Evolutionary conservation across 2,113 vertebrate species (phyloP), one percentile per base, ranked within the genome.

Genomic region (Cynopterus brachyotis): DNA sequence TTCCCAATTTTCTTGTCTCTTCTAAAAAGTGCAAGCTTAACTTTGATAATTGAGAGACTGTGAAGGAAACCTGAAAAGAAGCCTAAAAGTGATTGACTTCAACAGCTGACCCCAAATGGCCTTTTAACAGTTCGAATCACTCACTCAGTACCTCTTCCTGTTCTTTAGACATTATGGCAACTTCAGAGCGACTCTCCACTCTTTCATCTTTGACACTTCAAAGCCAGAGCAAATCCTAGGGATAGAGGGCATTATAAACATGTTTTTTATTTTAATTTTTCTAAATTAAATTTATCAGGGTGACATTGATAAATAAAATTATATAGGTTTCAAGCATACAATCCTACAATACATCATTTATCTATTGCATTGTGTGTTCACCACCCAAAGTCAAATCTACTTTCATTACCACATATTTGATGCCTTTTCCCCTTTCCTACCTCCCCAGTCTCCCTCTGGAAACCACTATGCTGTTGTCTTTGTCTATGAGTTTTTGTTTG

Each of bases 91-190:
- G 2, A 20, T 22, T 84, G 42, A 2, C 42, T 84, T 59, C 42
- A 53, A 9, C 0, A 59, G 22, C 12, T 26, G n/a, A 12, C 30
- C 42, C 2, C 13, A 5, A 3, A 0, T 1, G 17, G 17, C 35
- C 24, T 20, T 0, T 42, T 19, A 37, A 0, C 20, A 47, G 55
- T 26, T n/a, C 10, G 26, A 30, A 30, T 35, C 66, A 19, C 20
- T 75, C 64, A 30, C 30, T 50, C 12, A 16, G 11, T 19, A 37
- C 9, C 2, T 16, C 24, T 28, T 75, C 55, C 40, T 62, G 13
- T 30, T 78, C 40, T 19, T 53, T 32, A 30, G 62, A 37, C 8
- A 19, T n/a, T 92, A 15, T 45, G n/a, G 9, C 7, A 42, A n/a
- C 37, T 78, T 72, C 78, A 60, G 83, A 5, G 0, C 45, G 35